Evolutionary conservation across 2,113 vertebrate genomes (phyloP).

Genomic region (Coryphaenoides rupestris): DNA sequence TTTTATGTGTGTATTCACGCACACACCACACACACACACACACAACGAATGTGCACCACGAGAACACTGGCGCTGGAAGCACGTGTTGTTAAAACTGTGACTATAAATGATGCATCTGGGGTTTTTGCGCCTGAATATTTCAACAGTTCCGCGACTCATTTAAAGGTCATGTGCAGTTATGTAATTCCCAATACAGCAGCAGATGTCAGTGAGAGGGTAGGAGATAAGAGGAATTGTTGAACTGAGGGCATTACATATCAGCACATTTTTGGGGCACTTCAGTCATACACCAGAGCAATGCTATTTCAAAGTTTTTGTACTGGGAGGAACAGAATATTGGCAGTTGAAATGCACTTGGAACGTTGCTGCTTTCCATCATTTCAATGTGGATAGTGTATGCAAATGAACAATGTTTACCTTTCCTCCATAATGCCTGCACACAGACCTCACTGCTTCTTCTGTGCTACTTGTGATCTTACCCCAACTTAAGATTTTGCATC

Average conservation of each 20-base stretch:
- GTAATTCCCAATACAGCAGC: constrained; percentile 48
- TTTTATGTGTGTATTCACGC: background rate
- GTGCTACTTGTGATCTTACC: no score
- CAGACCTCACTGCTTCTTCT: no score
- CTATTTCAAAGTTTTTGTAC: constrained; percentile 53
- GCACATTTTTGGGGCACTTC: constrained; percentile 46
- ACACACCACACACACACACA: no score
- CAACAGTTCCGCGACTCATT: constrained; percentile 21
- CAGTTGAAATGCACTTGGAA: no score
- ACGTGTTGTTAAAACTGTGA: constrained; percentile 11
- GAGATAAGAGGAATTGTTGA: constrained; percentile 40
- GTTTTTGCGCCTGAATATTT: constrained; percentile 12
- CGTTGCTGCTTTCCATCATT: no score
- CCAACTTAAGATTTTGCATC: no score
- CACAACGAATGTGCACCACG: background rate
- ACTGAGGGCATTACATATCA: constrained; percentile 46
- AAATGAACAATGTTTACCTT: no score
- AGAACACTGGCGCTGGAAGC: background rate
- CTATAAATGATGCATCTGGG: constrained; percentile 15
- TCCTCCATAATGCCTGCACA: no score
- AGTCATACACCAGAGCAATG: constrained; percentile 42
- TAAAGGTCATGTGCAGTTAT: constrained; percentile 45
- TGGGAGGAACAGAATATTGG: no score
- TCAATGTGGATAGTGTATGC: no score
- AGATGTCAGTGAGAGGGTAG: constrained; percentile 47